A percentile compares a stretch with the other conserved stretches of the same genome.
Conservation (phyloP, 2,113 vertebrate genomes). For the Scomber colias region DNA sequence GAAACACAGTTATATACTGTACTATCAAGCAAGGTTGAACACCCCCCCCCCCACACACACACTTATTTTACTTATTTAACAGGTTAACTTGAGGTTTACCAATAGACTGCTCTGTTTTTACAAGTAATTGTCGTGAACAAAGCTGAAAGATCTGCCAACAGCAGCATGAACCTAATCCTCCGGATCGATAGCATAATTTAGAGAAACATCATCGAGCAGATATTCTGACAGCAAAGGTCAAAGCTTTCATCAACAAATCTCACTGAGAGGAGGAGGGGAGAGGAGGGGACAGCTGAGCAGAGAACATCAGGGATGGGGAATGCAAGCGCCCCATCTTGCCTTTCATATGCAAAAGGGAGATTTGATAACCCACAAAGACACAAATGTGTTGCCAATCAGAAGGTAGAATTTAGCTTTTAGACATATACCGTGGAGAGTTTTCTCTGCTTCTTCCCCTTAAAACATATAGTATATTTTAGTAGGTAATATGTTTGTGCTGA, state of each 20-base stretch:
- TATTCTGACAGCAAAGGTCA: constrained; percentile 61
- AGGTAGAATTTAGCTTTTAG: background rate
- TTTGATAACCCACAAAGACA: background rate
- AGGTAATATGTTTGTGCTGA: too few species aligned
- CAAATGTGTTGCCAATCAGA: background rate
- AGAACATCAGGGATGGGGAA: background rate
- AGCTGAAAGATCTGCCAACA: constrained; percentile 29
- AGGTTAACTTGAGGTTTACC: background rate
- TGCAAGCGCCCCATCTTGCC: background rate
- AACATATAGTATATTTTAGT: too few species aligned
- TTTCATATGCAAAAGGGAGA: too few species aligned
- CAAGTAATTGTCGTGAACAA: constrained; percentile 27
- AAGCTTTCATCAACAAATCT: constrained; percentile 37
- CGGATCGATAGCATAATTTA: constrained; percentile 49
- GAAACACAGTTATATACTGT: background rate
- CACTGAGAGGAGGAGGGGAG: constrained; percentile 8
- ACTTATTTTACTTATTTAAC: background rate
- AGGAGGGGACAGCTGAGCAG: background rate
- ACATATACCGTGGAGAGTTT: background rate
- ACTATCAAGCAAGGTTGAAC: background rate
- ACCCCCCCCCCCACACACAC: too few species aligned
- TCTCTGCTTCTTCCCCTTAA: background rate
- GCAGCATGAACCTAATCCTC: constrained; percentile 39
- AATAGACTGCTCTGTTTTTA: background rate
- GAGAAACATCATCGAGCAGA: constrained; percentile 40